Percentiles rank a stretch among this genome's conserved stretches.
Conservation (phyloP, 2,797 vertebrate genomes). For the Pangasius larnaudii region DNA sequence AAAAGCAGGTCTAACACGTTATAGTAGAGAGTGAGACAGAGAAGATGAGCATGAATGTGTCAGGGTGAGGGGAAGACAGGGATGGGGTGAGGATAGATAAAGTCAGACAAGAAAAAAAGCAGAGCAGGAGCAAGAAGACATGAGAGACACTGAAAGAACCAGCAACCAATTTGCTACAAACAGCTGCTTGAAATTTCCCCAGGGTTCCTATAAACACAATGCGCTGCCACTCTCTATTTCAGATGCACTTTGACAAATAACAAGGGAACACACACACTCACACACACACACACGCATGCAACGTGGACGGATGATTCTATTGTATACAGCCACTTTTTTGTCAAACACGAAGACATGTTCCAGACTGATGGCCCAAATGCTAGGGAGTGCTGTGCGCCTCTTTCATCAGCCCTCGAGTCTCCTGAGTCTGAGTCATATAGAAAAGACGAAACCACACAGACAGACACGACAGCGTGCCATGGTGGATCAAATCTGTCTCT, state of each 20-base stretch:
- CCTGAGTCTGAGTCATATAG: conserved; percentile 20
- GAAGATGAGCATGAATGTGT: not conserved
- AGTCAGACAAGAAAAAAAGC: conserved; percentile 28
- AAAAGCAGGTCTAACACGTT: conserved; percentile 15
- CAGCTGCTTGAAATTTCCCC: conserved; percentile 75
- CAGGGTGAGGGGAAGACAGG: not conserved
- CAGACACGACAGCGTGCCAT: conserved; percentile 58
- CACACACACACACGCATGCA: conserved; percentile 10
- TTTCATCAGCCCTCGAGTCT: conserved; percentile 31
- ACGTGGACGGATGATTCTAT: conserved; percentile 35
- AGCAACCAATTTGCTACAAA: conserved; percentile 66
- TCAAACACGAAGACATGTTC: conserved; percentile 39
- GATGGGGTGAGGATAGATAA: not conserved
- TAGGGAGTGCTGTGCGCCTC: conserved; percentile 50
- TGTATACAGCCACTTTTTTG: conserved; percentile 5
- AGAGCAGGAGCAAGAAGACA: conserved; percentile 32
- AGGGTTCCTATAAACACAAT: conserved; percentile 59
- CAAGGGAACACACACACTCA: conserved; percentile 38
- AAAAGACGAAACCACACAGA: conserved; percentile 53
- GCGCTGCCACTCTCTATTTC: conserved; percentile 58
- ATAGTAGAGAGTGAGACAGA: not conserved
- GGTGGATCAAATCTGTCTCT: conserved; percentile 58
- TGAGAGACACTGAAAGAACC: conserved; percentile 29
- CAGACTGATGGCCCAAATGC: conserved; percentile 36
- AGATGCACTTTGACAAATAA: conserved; percentile 59